Base-by-base conservation (phyloP, 2,888 invertebrate genomes). In the Aphidius colemani region DNA sequence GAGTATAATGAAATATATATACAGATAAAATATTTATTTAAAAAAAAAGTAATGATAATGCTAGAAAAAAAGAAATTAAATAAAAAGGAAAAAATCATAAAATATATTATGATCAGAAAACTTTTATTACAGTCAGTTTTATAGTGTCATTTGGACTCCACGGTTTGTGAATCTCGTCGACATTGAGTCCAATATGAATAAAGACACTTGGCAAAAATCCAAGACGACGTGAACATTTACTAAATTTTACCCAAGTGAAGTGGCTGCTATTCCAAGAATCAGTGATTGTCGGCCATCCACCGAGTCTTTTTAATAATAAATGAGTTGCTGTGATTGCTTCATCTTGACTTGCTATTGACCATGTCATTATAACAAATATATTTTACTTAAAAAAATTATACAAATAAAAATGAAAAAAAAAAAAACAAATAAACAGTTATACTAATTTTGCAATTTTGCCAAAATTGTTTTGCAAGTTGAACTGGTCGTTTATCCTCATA, bases 161-260 rank as follows among this genome's bases (percentile, higher is more conserved):
- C 9, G 66, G 50, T 48, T 66, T 66, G 13, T 67, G 65, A 30
- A 71, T 64, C 53, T 70, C 67, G 30, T 68, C 69, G n/a, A 67
- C 68, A 55, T 71, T 70, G 7, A 71, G 61, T 1, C 66, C 71
- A 49, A 71, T 51, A 61, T 70, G 67, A 46, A 71, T 63, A 59
- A 71, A 71, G 68, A 71, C 71, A 56, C 67, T 63, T 53, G 71
- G 69, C 48, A 71, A 48, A 60, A 71, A 70, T 51, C 71, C 71
- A 10, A 71, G 56, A 43, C 64, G 59, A 45, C 71, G 67, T 7
- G 71, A 66, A 53, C 65, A 68, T 61, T 67, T 70, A 64, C 67
- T 62, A 53, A 71, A 71, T 63, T 71, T 70, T 6, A 64, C 66
- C 70, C 70, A 70, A 57, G 64, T 67, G 53, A 71, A 71, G 41